These are phyloP conservation scores for Epinephelus coioides DNA, from an alignment of 2,797 vertebrate species.

Conservation along the genomic window DNA sequence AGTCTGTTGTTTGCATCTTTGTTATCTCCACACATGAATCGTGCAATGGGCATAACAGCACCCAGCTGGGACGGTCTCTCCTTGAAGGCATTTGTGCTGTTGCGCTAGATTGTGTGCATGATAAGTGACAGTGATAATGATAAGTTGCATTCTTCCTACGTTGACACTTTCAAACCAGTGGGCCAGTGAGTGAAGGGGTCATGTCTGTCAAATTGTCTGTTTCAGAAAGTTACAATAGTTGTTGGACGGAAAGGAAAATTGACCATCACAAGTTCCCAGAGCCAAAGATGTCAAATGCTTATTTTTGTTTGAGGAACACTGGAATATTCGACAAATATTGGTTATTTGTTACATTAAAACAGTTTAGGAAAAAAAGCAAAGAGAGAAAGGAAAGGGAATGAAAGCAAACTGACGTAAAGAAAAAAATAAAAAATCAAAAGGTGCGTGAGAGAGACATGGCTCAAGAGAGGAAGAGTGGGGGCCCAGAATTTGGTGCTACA, in stretches of 20 bases:
- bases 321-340: no score
- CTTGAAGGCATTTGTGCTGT: constrained; percentile 3
- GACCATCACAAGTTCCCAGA: background rate
- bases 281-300: no score
- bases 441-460: no score
- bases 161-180: constrained; percentile 21
- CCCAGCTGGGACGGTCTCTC: background rate
- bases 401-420: no score
- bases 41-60: background rate
- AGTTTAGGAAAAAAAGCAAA: no score
- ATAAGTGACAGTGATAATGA: constrained; percentile 10
- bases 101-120: background rate
- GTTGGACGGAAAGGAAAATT: background rate
- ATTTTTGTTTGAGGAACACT: no score
- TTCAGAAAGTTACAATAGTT: background rate
- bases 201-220: background rate
- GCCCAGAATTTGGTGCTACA: no score
- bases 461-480: no score
- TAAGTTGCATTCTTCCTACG: constrained; percentile 1
- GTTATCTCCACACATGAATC: background rate
- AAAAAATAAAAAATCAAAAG: no score
- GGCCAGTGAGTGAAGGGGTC: background rate
- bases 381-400: no score
- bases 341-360: no score
- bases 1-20: background rate